Percentiles rank a stretch among this genome's conserved stretches.
Conservation (phyloP, 2,797 vertebrate genomes). For the Sphenodon punctatus region DNA sequence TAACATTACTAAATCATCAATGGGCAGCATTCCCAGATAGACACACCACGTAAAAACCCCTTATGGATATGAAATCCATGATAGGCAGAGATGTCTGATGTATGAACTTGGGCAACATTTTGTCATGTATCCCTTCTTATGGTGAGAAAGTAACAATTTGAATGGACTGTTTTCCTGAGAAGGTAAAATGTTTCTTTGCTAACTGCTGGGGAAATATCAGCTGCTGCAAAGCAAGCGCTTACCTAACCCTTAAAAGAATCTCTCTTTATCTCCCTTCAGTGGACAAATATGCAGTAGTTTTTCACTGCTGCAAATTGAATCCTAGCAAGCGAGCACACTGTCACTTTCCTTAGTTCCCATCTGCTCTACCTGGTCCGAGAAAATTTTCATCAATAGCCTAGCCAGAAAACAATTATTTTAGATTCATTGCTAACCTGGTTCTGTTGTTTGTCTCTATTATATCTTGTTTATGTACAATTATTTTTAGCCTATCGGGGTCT, state of each 20-base stretch:
- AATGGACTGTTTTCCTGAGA: neutral
- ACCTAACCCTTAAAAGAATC: conserved; percentile 17
- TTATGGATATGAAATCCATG: conserved; percentile 19
- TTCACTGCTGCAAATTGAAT: neutral
- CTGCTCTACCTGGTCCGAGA: accelerated
- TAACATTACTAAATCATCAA: neutral
- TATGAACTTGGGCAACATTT: conserved; percentile 20
- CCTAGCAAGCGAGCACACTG: neutral
- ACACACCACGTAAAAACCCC: conserved; percentile 27
- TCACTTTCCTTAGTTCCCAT: neutral
- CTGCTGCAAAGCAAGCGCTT: neutral
- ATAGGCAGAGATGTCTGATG: neutral
- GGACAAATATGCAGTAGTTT: neutral
- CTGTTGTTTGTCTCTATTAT: neutral
- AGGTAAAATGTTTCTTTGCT: conserved; percentile 34
- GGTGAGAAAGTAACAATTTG: conserved; percentile 2
- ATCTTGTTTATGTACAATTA: neutral
- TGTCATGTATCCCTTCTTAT: neutral
- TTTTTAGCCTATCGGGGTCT: neutral
- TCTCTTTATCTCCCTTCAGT: conserved; percentile 1
- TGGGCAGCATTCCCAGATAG: neutral
- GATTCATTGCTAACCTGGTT: neutral
- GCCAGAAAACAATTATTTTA: neutral
- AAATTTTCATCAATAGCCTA: neutral
- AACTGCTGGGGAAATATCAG: conserved; percentile 27